Evolutionary conservation across 2,888 invertebrate species (phyloP), one percentile per base, ranked within the genome.

Genomic region (Arge pagana): DNA sequence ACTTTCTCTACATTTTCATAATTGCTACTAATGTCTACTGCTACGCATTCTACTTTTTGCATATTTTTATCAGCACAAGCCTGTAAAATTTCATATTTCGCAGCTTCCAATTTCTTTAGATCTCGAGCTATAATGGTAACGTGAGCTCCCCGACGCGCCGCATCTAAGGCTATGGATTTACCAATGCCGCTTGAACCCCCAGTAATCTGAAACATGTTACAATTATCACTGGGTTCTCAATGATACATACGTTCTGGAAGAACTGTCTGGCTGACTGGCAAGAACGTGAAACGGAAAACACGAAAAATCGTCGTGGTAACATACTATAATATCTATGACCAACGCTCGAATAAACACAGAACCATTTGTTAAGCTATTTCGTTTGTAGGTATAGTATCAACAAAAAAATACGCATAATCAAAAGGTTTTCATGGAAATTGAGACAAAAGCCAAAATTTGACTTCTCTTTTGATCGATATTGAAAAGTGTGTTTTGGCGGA

Each of bases 151-250:
- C 83, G 78, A 65, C 80, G 81, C 0, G 87, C 90, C 7, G 88
- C 90, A 67, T 90, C 83, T 19, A 87, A 79, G 0, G 95, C 96
- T 10, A 90, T 76, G 52, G 87, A 84, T 75, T 91, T 89, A 0
- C 97, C 98, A 64, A 98, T 98, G 5, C 97, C 97, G 78, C 93
- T 94, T 0, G 96, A 96, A 8, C 96, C 97, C 35, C 97, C 97
- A 21, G 96, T 96, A 36, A 97, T 81, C 85, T 85, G 54, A 3
- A 53, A 51, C 51, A 42, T 8, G 6, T 26, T 50, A 39, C 16
- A 11, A 57, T 8, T 24, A 36, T n/a, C 35, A 36, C 10, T 35
- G 7, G 24, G 15, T 36, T 7, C 5, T 15, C 3, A 15, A 30
- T 26, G 26, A 11, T 1, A 26, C 8, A 53, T 16, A 31, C 10